Evolutionary conservation across 2,113 vertebrate genomes (phyloP).

Genomic region (Sturnus vulgaris): DNA sequence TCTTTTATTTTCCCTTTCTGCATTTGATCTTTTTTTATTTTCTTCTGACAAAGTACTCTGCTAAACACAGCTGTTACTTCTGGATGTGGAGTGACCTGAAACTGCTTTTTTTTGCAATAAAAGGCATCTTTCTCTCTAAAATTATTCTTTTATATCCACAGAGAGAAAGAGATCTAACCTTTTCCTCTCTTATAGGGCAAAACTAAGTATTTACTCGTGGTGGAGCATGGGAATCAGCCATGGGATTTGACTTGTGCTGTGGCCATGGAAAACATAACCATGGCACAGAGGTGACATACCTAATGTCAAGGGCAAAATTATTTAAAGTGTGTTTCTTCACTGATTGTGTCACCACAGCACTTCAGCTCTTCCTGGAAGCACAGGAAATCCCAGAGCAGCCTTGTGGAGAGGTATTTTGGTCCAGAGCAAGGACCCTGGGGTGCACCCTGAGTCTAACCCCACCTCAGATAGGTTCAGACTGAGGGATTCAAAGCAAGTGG

Average conservation of each 20-base stretch:
- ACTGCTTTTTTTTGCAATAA: not conserved
- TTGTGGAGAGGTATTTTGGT: not conserved
- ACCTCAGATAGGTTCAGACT: not conserved
- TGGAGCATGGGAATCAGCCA: not conserved
- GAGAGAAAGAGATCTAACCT: not conserved
- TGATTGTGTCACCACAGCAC: not conserved
- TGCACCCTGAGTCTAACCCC: not conserved
- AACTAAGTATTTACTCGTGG: not conserved
- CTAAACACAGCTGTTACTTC: slow-evolving; percentile 24
- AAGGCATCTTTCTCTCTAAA: not conserved
- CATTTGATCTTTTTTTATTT: slow-evolving; percentile 39
- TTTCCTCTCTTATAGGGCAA: not conserved
- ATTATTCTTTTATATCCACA: not conserved
- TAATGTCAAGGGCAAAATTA: not conserved
- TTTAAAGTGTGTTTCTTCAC: not conserved
- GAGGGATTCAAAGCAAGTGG: not conserved
- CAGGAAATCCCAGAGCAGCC: not conserved
- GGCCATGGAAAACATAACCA: not conserved
- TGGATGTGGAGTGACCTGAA: not conserved
- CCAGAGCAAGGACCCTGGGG: not conserved
- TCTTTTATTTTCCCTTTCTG: slow-evolving; percentile 9
- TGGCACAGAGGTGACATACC: not conserved
- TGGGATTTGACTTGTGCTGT: not conserved
- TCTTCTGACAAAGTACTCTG: not conserved
- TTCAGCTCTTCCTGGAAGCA: not conserved